phyloP scores from a whole-genome alignment of 2,113 vertebrate genomes.

The Megaceryle torquata region DNA sequence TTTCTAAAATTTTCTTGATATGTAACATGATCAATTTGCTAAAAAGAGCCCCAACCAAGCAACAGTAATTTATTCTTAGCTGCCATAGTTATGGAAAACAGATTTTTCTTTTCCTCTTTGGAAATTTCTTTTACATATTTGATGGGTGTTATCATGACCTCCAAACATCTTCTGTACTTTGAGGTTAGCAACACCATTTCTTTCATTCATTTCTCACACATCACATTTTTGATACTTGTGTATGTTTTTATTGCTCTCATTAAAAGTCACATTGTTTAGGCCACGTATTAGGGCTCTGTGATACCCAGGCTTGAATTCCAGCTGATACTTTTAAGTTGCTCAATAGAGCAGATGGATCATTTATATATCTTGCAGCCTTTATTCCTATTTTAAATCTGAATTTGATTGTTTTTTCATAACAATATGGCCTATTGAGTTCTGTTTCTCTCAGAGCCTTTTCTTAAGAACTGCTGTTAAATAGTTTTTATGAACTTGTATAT shows the following conservation, averaged over 20 bases:
- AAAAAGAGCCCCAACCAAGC: background rate
- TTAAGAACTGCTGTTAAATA: background rate
- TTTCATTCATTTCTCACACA: background rate
- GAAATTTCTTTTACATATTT: background rate
- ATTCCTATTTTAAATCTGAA: background rate
- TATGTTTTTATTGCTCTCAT: background rate
- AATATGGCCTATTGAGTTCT: background rate
- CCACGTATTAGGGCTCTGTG: background rate
- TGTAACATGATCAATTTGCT: background rate
- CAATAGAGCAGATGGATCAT: background rate
- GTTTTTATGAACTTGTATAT: background rate
- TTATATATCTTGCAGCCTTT: background rate
- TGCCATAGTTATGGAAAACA: background rate
- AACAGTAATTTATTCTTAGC: background rate
- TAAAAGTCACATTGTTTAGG: background rate
- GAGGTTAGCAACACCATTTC: background rate
- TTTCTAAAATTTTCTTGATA: background rate
- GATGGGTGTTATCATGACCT: background rate
- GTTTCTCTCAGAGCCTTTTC: background rate
- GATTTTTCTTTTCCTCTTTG: background rate
- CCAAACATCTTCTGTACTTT: background rate
- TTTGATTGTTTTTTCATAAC: background rate
- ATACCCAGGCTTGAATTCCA: background rate
- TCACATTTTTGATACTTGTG: background rate
- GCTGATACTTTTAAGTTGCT: background rate